These are phyloP conservation scores for Drosophila navojoa DNA, from an alignment of 1,140 invertebrate species.

Conservation along the genomic window DNA sequence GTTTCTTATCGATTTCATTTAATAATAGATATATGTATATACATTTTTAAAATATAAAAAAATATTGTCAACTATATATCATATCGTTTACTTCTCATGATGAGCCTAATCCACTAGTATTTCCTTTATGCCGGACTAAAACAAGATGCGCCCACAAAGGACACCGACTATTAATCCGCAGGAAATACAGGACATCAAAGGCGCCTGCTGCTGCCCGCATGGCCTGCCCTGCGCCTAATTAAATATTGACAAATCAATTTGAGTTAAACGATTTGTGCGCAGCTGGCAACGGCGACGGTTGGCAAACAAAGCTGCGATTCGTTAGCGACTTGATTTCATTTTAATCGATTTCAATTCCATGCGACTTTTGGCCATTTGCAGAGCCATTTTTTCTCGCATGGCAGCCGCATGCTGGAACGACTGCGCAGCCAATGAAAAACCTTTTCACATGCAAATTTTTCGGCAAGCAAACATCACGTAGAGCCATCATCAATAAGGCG, in stretches of 20 bases:
- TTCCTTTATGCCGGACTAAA: conserved; percentile 3
- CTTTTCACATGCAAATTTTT: conserved; percentile 81
- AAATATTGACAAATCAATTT: conserved; percentile 83
- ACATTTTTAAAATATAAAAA: too few relatives aligned
- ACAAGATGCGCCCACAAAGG: conserved; percentile 39
- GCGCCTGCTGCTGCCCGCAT: conserved; percentile 43
- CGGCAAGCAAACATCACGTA: conserved; percentile 65
- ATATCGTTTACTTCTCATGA: neutral
- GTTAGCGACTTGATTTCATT: conserved; percentile 74
- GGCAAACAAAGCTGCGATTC: conserved; percentile 77
- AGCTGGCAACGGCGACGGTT: conserved; percentile 52
- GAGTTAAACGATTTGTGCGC: conserved; percentile 80
- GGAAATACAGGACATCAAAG: conserved; percentile 69
- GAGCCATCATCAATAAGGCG: conserved; percentile 58
- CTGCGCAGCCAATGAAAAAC: conserved; percentile 42
- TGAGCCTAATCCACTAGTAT: conserved; percentile 7
- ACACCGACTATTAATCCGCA: conserved; percentile 70
- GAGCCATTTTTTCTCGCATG: conserved; percentile 13
- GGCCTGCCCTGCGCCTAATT: conserved; percentile 60
- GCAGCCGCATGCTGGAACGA: conserved; percentile 24
- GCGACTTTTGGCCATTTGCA: conserved; percentile 34
- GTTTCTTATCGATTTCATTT: too few relatives aligned
- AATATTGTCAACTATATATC: too few relatives aligned
- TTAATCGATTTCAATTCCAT: conserved; percentile 74
- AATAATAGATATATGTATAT: neutral